Evolutionary conservation across 2,888 invertebrate species (phyloP).

Genomic region (Stegophylla sp.): DNA sequence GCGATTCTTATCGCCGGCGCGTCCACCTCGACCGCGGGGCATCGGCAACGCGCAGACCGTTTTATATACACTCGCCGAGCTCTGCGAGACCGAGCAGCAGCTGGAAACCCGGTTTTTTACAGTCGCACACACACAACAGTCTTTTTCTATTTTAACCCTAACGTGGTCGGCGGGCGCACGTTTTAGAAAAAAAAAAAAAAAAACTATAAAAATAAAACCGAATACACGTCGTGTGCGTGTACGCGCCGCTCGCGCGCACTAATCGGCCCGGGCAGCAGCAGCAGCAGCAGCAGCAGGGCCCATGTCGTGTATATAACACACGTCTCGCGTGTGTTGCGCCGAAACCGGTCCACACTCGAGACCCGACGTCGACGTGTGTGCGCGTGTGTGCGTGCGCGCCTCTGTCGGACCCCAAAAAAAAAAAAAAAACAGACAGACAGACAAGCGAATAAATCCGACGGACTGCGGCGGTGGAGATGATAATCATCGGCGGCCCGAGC

Average conservation of each 20-base stretch:
- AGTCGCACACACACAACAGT: background rate
- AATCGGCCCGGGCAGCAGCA: conserved; percentile 25
- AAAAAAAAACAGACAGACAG: conserved; percentile 27
- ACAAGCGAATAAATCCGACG: conserved; percentile 51
- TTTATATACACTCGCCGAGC: background rate
- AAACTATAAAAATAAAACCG: too few species aligned
- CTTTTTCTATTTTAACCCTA: conserved; percentile 35
- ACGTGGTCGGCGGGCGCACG: conserved; percentile 33
- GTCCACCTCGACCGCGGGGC: conserved; percentile 6
- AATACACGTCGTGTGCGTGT: background rate
- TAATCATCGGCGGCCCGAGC: conserved; percentile 40
- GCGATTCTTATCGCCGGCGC: conserved; percentile 44
- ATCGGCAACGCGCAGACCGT: too few species aligned
- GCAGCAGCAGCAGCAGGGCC: too few species aligned
- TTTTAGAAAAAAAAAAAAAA: background rate
- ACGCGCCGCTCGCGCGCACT: background rate
- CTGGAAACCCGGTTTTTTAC: conserved; percentile 50
- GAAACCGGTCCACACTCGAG: conserved; percentile 54
- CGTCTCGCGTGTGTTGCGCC: conserved; percentile 10
- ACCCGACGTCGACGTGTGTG: conserved; percentile 1
- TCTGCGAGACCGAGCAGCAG: conserved; percentile 14
- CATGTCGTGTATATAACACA: conserved; percentile 12
- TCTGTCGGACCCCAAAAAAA: conserved; percentile 49
- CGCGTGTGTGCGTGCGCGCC: background rate
- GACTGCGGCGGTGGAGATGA: conserved; percentile 25